phyloP scores from a whole-genome alignment of 2,797 vertebrate genomes.

The Argentina silus region DNA sequence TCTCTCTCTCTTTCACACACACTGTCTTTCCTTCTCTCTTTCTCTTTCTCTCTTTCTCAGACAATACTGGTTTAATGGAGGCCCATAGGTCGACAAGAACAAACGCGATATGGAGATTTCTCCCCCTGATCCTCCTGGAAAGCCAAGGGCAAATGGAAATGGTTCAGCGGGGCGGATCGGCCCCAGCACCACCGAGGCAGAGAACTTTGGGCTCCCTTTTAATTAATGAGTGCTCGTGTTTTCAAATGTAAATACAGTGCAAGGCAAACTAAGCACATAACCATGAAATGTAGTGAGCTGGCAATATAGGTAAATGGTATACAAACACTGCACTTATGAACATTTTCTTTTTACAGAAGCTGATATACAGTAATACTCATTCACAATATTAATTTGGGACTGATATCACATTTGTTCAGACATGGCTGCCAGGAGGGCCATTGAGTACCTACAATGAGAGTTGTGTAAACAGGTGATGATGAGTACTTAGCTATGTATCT shows the following conservation, averaged over 20 bases:
- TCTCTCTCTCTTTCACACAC: background rate
- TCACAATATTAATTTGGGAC: too few relatives aligned
- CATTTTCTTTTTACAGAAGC: too few relatives aligned
- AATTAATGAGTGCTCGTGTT: constrained; percentile 51
- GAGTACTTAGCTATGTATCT: background rate
- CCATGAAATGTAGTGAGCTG: constrained; percentile 43
- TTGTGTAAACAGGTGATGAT: too few relatives aligned
- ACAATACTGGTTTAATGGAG: constrained; percentile 47
- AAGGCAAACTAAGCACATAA: constrained; percentile 53
- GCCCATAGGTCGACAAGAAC: constrained; percentile 76
- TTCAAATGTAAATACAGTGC: constrained; percentile 63
- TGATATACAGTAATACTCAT: too few relatives aligned
- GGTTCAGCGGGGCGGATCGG: constrained; percentile 69
- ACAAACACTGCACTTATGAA: background rate
- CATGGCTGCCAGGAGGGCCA: too few relatives aligned
- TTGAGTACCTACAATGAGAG: too few relatives aligned
- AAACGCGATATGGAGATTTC: constrained; percentile 70
- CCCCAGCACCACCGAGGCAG: constrained; percentile 55
- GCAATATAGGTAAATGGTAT: too few relatives aligned
- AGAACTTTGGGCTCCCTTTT: constrained; percentile 65
- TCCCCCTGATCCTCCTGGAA: constrained; percentile 49
- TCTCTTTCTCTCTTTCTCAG: background rate
- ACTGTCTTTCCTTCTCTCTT: background rate
- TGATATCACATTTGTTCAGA: too few relatives aligned
- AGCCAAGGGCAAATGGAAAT: constrained; percentile 73